Base-by-base conservation (phyloP, 2,113 vertebrate species). In the Boulengeromyrus knoepffleri region DNA sequence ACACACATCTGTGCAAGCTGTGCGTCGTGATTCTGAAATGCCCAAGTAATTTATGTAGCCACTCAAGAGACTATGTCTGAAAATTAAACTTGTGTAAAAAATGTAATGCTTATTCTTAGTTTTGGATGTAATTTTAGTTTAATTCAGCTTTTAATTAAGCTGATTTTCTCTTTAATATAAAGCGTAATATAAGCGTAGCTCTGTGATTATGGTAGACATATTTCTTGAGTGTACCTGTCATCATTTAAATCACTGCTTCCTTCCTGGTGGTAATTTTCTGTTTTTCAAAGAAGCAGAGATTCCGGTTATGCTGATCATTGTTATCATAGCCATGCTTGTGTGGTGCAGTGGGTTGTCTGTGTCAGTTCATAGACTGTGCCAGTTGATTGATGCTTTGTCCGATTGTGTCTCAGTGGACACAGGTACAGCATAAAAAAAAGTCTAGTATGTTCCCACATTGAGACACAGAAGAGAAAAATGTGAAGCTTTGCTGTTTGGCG, bases 341-440 rank as follows among this genome's bases (percentile, higher is more conserved):
- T 19, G 31, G 19, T 42, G 21, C 24, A 24, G 1, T 70, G 87
- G 12, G 19, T 62, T 12, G 53, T 42, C 31, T 8, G 56, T 90
- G 21, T 85, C 27, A 58, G 3, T 62, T 17, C 52, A 21, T 27
- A 53, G 13, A 56, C 50, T 89, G 52, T 50, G 31, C 19, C 47
- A 36, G 83, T 84, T 53, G n/a, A 31, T n/a, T n/a, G 42, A 21
- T 42, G 17, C 15, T 53, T 12, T 42, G 36, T 5, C 47, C 21
- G 83, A 42, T 42, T 90, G 89, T 66, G 83, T 49, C 83, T 62
- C 6, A 47, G 1, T 85, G 42, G 17, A 15, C 24, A 86, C 80
- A 90, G 89, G 89, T 89, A 39, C 42, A n/a, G 52, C 39, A 86
- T 53, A 86, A 49, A 62, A 7, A 31, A 12, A 56, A n/a, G 52